Evolutionary conservation across 2,888 invertebrate genomes (phyloP).

Genomic region (Leptinotarsa juncta): DNA sequence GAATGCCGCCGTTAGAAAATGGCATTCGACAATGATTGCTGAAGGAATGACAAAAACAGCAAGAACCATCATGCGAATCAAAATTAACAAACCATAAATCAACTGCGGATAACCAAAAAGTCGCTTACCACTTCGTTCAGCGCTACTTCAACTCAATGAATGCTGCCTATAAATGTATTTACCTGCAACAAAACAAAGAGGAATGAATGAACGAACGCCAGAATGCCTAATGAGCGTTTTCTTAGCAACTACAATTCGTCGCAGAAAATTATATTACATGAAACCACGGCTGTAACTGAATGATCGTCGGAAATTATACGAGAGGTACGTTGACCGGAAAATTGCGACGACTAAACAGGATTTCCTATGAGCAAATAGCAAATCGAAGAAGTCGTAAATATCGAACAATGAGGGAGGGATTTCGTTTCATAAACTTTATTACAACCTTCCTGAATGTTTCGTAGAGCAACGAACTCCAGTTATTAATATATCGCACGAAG

Average conservation of each 20-base stretch:
- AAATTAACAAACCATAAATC: not conserved
- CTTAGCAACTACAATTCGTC: slow-evolving; percentile 23
- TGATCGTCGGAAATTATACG: slow-evolving; percentile 13
- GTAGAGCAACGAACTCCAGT: not conserved
- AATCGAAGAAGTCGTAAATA: slow-evolving; percentile 26
- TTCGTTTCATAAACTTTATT: slow-evolving; percentile 1
- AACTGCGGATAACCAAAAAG: not conserved
- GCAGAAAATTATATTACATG: slow-evolving; percentile 26
- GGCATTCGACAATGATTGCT: not conserved
- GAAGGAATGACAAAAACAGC: not conserved
- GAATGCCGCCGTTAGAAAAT: slow-evolving; percentile 11
- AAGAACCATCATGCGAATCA: not conserved
- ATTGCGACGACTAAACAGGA: slow-evolving; percentile 34
- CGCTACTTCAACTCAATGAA: not conserved
- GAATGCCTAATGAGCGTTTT: slow-evolving; percentile 17
- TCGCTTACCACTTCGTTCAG: slow-evolving; percentile 1
- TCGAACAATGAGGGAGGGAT: slow-evolving; percentile 13
- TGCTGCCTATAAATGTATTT: slow-evolving; percentile 26
- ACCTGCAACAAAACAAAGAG: slow-evolving; percentile 37
- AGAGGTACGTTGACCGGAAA: slow-evolving; percentile 25
- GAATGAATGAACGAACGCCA: slow-evolving; percentile 14
- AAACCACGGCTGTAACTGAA: slow-evolving; percentile 10
- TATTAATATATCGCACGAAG: not conserved
- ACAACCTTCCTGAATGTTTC: not conserved
- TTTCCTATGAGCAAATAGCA: slow-evolving; percentile 34